phyloP scores from a whole-genome alignment of 2,888 invertebrate species.

The Pachydiplax longipennis region DNA sequence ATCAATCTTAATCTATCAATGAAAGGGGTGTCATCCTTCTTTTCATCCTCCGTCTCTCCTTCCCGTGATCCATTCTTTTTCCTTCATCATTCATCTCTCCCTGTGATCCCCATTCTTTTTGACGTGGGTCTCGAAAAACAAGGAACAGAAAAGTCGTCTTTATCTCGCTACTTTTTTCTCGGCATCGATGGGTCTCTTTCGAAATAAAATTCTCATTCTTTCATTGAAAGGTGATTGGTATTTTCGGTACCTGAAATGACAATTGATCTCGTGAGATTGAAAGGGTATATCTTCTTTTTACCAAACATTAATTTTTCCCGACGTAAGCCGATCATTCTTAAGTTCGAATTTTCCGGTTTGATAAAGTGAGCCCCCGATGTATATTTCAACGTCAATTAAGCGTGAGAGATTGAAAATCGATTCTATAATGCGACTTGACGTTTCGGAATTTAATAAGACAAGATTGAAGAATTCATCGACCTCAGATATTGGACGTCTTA shows the following conservation, averaged over 20 bases:
- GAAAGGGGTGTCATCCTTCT: neutral
- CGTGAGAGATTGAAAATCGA: no score
- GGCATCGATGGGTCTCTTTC: neutral
- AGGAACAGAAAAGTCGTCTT: neutral
- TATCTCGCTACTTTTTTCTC: neutral
- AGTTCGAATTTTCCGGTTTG: no score
- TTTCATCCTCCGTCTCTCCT: neutral
- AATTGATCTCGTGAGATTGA: neutral
- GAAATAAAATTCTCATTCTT: neutral
- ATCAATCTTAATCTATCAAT: neutral
- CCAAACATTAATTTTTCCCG: no score
- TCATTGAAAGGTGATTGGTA: neutral
- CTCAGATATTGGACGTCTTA: no score
- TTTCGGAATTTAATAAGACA: no score
- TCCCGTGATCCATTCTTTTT: neutral
- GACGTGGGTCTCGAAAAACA: neutral
- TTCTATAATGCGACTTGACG: no score
- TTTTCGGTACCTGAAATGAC: neutral
- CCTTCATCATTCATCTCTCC: neutral
- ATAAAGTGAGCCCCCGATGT: no score
- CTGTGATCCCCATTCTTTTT: neutral
- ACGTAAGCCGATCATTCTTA: no score
- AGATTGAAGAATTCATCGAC: no score
- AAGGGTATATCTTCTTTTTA: neutral
- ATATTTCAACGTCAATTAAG: no score